Conservation (phyloP, 2,888 invertebrate genomes). For the Idaea biselata region DNA sequence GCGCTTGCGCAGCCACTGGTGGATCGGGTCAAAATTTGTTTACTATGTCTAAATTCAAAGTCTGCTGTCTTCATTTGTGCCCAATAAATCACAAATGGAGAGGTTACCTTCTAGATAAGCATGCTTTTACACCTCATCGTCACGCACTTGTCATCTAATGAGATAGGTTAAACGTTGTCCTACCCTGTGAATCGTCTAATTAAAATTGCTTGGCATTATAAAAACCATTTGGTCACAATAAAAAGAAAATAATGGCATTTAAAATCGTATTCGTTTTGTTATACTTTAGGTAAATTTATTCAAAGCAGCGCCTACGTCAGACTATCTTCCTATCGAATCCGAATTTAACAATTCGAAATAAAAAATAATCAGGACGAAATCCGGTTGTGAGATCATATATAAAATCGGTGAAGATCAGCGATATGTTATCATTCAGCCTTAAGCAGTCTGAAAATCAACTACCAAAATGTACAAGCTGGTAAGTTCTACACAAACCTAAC, state of each 20-base stretch:
- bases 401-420: conserved; percentile 12
- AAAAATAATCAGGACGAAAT: conserved; percentile 6
- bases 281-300: conserved; percentile 1
- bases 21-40: too few relatives aligned
- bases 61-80: too few relatives aligned
- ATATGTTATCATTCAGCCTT: conserved; percentile 19
- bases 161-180: too few relatives aligned
- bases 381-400: conserved; percentile 22
- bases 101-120: too few relatives aligned
- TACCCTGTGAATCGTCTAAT: too few relatives aligned
- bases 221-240: neutral
- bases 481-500: conserved; percentile 7
- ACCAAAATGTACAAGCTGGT: conserved; percentile 23
- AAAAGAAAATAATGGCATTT: neutral
- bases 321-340: conserved; percentile 1
- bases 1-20: too few relatives aligned
- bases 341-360: conserved; percentile 15
- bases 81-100: too few relatives aligned
- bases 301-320: neutral
- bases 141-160: too few relatives aligned
- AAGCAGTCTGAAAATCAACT: conserved; percentile 19
- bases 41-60: too few relatives aligned
- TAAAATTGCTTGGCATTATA: neutral
- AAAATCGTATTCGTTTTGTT: neutral
- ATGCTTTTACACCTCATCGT: too few relatives aligned